A percentile compares a stretch with the other conserved stretches of the same genome.
phyloP scores from a whole-genome alignment of 2,888 invertebrate genomes.

The Troides oblongomaculatus region DNA sequence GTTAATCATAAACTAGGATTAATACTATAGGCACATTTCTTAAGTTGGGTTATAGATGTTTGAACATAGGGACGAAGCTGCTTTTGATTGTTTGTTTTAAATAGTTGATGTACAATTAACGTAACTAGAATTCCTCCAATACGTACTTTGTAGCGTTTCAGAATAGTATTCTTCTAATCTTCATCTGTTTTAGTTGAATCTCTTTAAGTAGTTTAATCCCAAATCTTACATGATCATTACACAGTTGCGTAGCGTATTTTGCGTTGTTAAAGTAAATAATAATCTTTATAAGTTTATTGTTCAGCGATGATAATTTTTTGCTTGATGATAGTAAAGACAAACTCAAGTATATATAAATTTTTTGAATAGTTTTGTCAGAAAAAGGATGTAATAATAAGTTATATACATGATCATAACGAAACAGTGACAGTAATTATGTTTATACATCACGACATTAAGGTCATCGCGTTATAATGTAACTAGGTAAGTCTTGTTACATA shows the following conservation, averaged over 20 bases:
- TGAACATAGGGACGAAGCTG: not conserved
- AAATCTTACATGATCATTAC: not conserved
- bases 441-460: too few species aligned
- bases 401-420: too few species aligned
- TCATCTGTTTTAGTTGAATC: not conserved
- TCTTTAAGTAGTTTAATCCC: not conserved
- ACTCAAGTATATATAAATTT: not conserved
- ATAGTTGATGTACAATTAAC: not conserved
- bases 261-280: slow-evolving; percentile 1
- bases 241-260: not conserved
- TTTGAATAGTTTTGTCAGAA: not conserved
- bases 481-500: too few species aligned
- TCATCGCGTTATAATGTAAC: too few species aligned
- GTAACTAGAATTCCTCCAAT: not conserved
- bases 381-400: too few species aligned
- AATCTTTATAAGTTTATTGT: slow-evolving; percentile 1
- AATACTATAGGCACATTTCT: too few species aligned
- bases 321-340: not conserved
- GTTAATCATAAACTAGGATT: too few species aligned
- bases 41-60: too few species aligned
- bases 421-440: too few species aligned
- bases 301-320: slow-evolving; percentile 7
- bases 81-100: too few species aligned
- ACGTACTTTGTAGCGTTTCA: not conserved
- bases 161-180: not conserved